phyloP scores from a whole-genome alignment of 2,113 vertebrate species.

The Pterophyllum scalare region DNA sequence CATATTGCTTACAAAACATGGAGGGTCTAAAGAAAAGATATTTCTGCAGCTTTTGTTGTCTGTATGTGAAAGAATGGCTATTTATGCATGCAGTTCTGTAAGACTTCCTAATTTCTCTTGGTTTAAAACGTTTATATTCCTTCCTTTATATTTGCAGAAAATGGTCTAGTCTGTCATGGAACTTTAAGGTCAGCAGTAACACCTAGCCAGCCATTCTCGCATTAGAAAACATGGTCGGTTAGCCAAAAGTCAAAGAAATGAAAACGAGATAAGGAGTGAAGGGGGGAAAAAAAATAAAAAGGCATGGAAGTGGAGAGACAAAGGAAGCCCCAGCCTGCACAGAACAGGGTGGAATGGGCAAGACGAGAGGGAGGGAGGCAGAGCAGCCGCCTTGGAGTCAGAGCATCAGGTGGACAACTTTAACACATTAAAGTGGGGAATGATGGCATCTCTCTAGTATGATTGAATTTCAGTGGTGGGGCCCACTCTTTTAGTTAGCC shows the following conservation, averaged over 20 bases:
- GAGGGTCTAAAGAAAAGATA: background rate
- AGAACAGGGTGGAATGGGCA: background rate
- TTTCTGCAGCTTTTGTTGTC: background rate
- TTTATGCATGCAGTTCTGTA: background rate
- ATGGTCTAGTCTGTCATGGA: background rate
- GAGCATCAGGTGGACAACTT: constrained; percentile 12
- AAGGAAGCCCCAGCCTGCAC: background rate
- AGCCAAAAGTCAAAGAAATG: background rate
- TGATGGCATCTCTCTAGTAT: constrained; percentile 5
- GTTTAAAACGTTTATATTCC: background rate
- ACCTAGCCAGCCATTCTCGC: background rate
- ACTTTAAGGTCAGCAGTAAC: background rate
- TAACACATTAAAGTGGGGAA: constrained; percentile 9
- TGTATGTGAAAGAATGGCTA: background rate
- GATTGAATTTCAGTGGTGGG: constrained; percentile 1
- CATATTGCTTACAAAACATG: background rate
- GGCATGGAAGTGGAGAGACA: background rate
- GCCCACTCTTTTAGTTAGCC: background rate
- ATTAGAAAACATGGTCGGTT: background rate
- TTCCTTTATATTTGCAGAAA: background rate
- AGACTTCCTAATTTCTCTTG: background rate
- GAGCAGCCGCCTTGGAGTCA: background rate
- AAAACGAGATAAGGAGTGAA: background rate
- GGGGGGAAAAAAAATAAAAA: background rate
- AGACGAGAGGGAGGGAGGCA: background rate